Conservation (phyloP, 2,113 vertebrate species). For the Dasyprocta punctata region DNA sequence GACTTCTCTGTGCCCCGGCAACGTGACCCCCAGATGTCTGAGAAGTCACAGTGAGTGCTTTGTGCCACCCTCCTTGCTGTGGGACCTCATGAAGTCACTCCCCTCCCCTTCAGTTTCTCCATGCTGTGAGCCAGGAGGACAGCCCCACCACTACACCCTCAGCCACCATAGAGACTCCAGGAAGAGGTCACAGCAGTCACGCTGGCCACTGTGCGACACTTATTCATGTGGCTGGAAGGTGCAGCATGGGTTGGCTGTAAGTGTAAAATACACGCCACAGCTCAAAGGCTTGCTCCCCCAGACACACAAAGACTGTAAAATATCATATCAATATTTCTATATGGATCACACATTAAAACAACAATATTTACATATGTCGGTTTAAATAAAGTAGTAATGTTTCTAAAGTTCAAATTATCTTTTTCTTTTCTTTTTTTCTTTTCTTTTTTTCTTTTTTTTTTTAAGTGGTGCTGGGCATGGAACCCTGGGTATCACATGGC, state of each 20-base stretch:
- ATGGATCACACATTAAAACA: neutral
- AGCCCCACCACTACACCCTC: neutral
- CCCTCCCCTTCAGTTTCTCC: neutral
- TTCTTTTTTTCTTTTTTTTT: neutral
- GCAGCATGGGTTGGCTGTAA: too few species aligned
- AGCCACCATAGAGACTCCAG: neutral
- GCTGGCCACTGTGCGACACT: too few species aligned
- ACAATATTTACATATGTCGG: neutral
- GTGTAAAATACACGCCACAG: neutral
- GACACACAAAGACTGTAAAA: too few species aligned
- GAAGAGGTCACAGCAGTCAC: fast-evolving
- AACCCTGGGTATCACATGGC: neutral
- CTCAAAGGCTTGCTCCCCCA: neutral
- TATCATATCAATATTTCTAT: neutral
- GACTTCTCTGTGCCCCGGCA: neutral
- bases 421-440: neutral
- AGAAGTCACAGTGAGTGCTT: neutral
- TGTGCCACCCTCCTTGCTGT: neutral
- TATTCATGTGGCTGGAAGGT: too few species aligned
- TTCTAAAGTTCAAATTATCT: neutral
- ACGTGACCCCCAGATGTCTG: neutral
- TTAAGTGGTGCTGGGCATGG: neutral
- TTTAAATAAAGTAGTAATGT: neutral
- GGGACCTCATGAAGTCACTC: neutral
- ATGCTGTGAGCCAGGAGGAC: too few species aligned